These are phyloP conservation scores for Halyomorpha halys DNA, from an alignment of 1,140 invertebrate species.

Conservation along the genomic window DNA sequence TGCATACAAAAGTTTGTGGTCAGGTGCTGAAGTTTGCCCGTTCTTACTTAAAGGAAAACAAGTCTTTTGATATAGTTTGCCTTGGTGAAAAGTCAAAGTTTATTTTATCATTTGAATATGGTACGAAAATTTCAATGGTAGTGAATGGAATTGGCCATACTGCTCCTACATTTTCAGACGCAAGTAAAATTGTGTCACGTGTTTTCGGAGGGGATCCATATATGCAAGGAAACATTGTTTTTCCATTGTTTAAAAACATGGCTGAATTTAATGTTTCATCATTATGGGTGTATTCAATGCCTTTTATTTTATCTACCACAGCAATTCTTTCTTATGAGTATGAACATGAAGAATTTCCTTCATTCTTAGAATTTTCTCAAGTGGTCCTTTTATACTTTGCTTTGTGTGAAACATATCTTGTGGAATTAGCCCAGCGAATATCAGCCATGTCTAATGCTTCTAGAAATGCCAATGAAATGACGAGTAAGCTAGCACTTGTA, in stretches of 20 bases:
- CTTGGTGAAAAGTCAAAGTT: conserved; percentile 53
- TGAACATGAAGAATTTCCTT: conserved; percentile 47
- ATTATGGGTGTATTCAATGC: background rate
- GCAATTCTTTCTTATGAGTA: conserved; percentile 44
- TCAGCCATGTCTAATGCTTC: conserved; percentile 63
- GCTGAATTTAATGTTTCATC: background rate
- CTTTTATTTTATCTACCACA: conserved; percentile 39
- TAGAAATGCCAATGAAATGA: conserved; percentile 63
- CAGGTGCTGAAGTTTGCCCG: conserved; percentile 33
- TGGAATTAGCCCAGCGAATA: conserved; percentile 59
- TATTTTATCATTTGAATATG: conserved; percentile 42
- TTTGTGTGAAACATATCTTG: conserved; percentile 54
- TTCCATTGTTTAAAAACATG: background rate
- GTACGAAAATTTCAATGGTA: conserved; percentile 42
- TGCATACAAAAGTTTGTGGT: conserved; percentile 48
- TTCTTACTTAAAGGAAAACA: conserved; percentile 31
- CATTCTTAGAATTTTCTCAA: conserved; percentile 54
- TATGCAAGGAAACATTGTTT: background rate
- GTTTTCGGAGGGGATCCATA: background rate
- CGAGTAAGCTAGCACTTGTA: conserved; percentile 51
- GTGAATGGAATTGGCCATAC: conserved; percentile 52
- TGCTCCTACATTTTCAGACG: conserved; percentile 35
- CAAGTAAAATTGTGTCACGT: background rate
- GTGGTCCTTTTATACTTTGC: conserved; percentile 51
- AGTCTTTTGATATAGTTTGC: conserved; percentile 45